Evolutionary conservation across 2,113 vertebrate genomes (phyloP), one percentile per base, ranked within the genome.

Genomic region (Ornithorhynchus anatinus): DNA sequence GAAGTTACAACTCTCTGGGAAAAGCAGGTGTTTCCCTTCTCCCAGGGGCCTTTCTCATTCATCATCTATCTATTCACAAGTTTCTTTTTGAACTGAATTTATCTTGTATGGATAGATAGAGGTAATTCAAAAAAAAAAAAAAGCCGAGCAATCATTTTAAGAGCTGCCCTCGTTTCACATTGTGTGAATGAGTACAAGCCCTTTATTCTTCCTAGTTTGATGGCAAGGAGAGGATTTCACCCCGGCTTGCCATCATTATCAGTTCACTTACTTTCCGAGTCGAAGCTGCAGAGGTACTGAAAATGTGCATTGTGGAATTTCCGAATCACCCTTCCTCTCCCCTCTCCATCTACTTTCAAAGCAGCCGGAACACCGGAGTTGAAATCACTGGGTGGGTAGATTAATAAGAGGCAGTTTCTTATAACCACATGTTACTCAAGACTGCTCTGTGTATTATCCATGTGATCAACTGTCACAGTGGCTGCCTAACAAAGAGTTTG

Each of bases 191-290:
- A 85, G 81, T 75, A 81, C 76, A 73, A 82, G 84, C 72, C 67
- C 75, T 88, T 85, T 85, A 68, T 88, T 82, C 86, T 72, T 59
- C 60, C 70, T 79, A 63, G 78, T 82, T 85, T 80, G 80, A 84
- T 64, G 86, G 81, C 65, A 73, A 80, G 73, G 75, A 80, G 64
- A 54, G 69, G 73, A 84, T 78, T 85, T 88, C 77, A 88, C 86
- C 83, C 84, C 80, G 58, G 78, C 78, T 70, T 72, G 73, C 83
- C 70, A 59, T 85, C 83, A 82, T 85, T 83, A 85, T 88, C 75
- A 79, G 84, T 85, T 85, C 80, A 77, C 75, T 84, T 77, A 58
- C 52, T 81, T 79, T 77, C 72, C 63, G 72, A 86, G 77, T 81
- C 38, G 61, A 73, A 76, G 54, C 64, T 72, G 54, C 72, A 83